Base-by-base conservation (phyloP, 1,140 invertebrate species). In the Spodoptera frugiperda region DNA sequence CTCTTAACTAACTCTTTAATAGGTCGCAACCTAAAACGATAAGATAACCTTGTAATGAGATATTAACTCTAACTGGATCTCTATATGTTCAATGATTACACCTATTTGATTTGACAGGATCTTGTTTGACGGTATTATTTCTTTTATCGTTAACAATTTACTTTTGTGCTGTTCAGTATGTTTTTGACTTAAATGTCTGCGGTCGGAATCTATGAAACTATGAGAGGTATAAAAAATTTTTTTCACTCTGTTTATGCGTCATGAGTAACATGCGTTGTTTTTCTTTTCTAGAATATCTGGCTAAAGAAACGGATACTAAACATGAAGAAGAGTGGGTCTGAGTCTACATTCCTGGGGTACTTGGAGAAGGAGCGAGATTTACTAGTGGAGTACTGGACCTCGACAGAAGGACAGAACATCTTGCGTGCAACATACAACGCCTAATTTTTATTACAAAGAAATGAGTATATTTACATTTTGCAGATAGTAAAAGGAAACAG, bases 381-480 rank as follows among this genome's bases (percentile, higher is more conserved):
- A 5, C 82, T 94, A 14, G 87, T 91, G 0, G 80, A 90, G 61
- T 92, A 93, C 71, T 94, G 92, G 92, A 90, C 84, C 25, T 92
- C 91, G 0, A 85, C 81, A 0, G 90, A 92, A 65, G 91, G 90
- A 1, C 88, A 89, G 70, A 86, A 90, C 49, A 57, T 88, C 65
- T 73, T 93, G 15, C 81, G 87, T 49, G 84, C 88, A 3, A 63
- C 79, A 3, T 76, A 84, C 25, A 81, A 82, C 53, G 68, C 81
- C 78, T 87, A 84, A 65, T 33, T 46, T 72, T 44, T 21, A 12
- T 17, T 33, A 44, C 33, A 25, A 25, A 55, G 17, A 8, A 1
- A 63, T 25, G 9, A 39, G 4, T 25, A 25, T 30, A 25, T 57
- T 57, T 21, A 57, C 21, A 8, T 54, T 53, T 54, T 19, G 14